These are phyloP conservation scores for Furnarius figulus DNA, from an alignment of 2,113 vertebrate genomes.

Conservation along the genomic window DNA sequence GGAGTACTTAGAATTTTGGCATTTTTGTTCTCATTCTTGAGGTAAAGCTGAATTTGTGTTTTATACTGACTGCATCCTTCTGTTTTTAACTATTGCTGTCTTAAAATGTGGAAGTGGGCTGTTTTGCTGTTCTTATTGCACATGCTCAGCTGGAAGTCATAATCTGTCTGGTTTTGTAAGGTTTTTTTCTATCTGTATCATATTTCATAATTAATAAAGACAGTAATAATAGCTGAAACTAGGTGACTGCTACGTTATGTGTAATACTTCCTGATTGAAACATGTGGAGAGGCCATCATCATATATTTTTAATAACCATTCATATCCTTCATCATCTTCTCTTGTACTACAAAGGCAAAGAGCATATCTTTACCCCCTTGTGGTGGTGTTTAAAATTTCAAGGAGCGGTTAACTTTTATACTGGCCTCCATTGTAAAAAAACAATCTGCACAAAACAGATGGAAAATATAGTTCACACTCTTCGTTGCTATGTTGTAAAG, in stretches of 20 bases:
- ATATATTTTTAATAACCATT: not conserved
- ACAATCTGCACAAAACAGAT: conserved; percentile 4
- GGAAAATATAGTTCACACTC: conserved; percentile 33
- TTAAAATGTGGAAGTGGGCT: not conserved
- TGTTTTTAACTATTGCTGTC: not conserved
- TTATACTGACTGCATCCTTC: not conserved
- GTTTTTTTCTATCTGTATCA: not conserved
- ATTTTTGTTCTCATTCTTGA: not conserved
- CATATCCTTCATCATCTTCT: not conserved
- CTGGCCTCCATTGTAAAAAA: not conserved
- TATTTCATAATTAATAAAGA: not conserved
- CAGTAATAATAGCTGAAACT: not conserved
- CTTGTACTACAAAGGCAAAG: not conserved
- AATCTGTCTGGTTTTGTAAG: not conserved
- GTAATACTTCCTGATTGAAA: not conserved
- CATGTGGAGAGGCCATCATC: not conserved
- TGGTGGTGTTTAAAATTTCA: not conserved
- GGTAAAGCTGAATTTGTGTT: not conserved
- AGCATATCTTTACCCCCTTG: not conserved
- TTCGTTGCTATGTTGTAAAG: conserved; percentile 31
- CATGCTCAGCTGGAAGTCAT: not conserved
- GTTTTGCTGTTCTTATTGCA: not conserved
- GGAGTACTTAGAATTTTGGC: not conserved
- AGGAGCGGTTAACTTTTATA: not conserved
- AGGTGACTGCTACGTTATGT: not conserved